Evolutionary conservation across 2,113 vertebrate genomes (phyloP).

Genomic region (Neolamprologus sp.): DNA sequence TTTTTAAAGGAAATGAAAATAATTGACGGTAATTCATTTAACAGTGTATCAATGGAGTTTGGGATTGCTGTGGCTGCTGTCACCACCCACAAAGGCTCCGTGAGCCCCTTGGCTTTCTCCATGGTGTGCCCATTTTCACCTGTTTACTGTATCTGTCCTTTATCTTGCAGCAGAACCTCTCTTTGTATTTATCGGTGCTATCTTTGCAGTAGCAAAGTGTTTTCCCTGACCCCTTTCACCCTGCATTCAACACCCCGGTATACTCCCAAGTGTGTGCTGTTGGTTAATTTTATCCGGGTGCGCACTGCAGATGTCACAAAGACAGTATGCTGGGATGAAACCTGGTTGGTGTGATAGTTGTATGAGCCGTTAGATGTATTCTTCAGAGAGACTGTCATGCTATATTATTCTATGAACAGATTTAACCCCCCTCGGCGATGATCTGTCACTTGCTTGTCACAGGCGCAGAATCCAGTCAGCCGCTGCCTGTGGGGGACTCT

Average conservation of each 20-base stretch:
- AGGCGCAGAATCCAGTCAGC: conserved; percentile 24
- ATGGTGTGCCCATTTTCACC: neutral
- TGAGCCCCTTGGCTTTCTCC: neutral
- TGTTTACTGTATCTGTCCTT: neutral
- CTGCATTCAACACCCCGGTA: neutral
- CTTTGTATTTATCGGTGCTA: neutral
- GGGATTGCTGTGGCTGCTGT: neutral
- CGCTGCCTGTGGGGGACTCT: conserved; percentile 15
- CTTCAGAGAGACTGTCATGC: conserved; percentile 17
- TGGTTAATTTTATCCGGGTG: neutral
- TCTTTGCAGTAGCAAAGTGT: neutral
- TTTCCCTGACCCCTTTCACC: neutral
- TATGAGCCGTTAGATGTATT: neutral
- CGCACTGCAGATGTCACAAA: neutral
- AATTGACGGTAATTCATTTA: conserved; percentile 18
- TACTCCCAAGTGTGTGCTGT: neutral
- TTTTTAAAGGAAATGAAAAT: conserved; percentile 29
- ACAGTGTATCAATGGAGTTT: neutral
- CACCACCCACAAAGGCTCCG: neutral
- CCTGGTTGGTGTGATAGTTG: neutral
- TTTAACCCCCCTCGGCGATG: conserved; percentile 1
- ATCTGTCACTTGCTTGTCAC: conserved; percentile 54
- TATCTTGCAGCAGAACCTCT: neutral
- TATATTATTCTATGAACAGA: conserved; percentile 44
- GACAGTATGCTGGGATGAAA: neutral